These are phyloP conservation scores for Hippasteria phrygiana DNA, from an alignment of 53 echinoderm and acorn worm genomes.

Conservation along the genomic window DNA sequence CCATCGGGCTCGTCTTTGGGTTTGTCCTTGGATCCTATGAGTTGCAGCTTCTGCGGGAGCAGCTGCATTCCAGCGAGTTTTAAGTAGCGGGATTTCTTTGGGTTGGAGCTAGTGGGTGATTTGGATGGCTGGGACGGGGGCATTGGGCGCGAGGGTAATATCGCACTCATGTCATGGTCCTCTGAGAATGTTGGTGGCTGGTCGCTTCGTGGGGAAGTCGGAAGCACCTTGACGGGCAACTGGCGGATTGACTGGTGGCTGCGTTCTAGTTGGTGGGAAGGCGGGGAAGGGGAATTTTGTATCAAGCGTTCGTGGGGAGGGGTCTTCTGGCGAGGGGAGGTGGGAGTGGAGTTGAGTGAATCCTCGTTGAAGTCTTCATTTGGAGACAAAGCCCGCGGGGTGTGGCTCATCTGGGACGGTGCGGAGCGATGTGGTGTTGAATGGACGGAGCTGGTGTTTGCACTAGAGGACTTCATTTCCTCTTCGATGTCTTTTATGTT, in stretches of 20 bases:
- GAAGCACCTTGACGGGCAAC: slow-evolving; percentile 43
- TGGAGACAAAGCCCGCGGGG: neutral
- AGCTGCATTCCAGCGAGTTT: slow-evolving; percentile 46
- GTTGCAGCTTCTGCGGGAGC: slow-evolving; percentile 47
- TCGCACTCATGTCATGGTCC: slow-evolving; percentile 57
- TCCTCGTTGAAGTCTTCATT: neutral
- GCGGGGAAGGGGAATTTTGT: neutral
- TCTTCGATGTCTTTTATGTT: slow-evolving; percentile 40
- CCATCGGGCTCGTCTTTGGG: slow-evolving; percentile 44
- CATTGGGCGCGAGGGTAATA: neutral
- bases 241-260: slow-evolving; percentile 49
- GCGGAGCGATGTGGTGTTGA: slow-evolving; percentile 4
- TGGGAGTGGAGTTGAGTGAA: neutral
- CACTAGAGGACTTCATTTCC: slow-evolving; percentile 23
- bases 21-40: slow-evolving; percentile 32
- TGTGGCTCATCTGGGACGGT: neutral
- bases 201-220: neutral
- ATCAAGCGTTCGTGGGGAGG: slow-evolving; percentile 31
- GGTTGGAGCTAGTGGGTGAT: slow-evolving; percentile 14
- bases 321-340: slow-evolving; percentile 19
- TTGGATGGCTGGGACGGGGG: slow-evolving; percentile 26
- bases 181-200: slow-evolving; percentile 35
- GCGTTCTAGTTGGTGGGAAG: neutral
- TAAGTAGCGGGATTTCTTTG: slow-evolving; percentile 28
- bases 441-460: neutral